Base-by-base conservation (phyloP, 2,113 vertebrate genomes). In the Tachuris rubrigastra region DNA sequence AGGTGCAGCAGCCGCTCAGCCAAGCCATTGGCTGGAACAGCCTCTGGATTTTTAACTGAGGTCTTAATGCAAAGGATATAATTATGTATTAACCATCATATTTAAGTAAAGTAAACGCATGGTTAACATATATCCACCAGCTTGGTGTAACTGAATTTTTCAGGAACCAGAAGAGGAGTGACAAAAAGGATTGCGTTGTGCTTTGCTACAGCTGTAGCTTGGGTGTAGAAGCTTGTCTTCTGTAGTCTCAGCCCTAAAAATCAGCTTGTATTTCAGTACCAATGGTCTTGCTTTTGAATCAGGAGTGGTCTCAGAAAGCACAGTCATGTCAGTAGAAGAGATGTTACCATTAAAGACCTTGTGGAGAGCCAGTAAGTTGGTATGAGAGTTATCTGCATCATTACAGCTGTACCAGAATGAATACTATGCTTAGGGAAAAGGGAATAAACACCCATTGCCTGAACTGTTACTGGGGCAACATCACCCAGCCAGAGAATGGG, bases 151-250 rank as follows among this genome's bases (percentile, higher is more conserved):
- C 39, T 79, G 58, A 59, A 6, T 60, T 94, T 67, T 55, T 47
- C 63, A 68, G 49, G 47, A 58, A 23, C 9, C 4, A 15, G 58
- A 82, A 37, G 18, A 91, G 14, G 27, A 35, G 19, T 7, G 46
- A 53, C 35, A 28, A 82, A 60, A 18, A 46, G 11, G 25, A 31
- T 63, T 42, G 49, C 39, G 37, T 19, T 16, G 5, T n/a, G 49
- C 55, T 87, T 60, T 37, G 24, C 65, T 53, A 13, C 16, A 72
- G 47, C 74, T 42, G 46, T 10, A 37, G 42, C 46, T 74, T 30
- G 0, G 1, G 28, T 19, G 7, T 2, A 4, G 31, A 46, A 30
- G 3, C 33, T 65, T 2, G 0, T 41, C 49, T 76, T 44, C 68
- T 50, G 9, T 16, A 46, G 10, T 22, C 35, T 65, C 66, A 69